A percentile compares a stretch with the other conserved stretches of the same genome.
Conservation (phyloP, 2,113 vertebrate species). For the Planiliza haematocheilus region DNA sequence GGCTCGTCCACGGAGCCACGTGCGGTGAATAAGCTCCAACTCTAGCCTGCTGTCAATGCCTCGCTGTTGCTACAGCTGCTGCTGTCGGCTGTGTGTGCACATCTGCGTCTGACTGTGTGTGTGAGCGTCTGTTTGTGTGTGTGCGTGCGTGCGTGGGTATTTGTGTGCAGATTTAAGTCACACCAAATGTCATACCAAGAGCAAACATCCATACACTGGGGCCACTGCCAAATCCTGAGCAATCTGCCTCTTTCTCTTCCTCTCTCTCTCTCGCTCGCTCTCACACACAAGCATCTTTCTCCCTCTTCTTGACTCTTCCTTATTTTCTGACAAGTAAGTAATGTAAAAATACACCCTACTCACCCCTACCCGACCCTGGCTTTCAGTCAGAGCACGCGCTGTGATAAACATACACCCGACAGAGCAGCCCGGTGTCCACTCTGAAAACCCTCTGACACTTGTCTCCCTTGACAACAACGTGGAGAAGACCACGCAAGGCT, state of each 20-base stretch:
- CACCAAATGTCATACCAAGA: conserved; percentile 75
- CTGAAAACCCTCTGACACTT: not conserved
- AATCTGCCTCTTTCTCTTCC: conserved; percentile 24
- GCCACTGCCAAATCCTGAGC: conserved; percentile 63
- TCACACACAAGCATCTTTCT: conserved; percentile 7
- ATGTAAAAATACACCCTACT: conserved; percentile 19
- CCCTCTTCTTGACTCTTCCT: conserved; percentile 5
- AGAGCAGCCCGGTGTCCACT: conserved; percentile 10
- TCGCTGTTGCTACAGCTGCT: conserved; percentile 68
- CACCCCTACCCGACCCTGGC: not conserved
- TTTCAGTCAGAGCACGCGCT: conserved; percentile 26
- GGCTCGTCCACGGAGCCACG: conserved; percentile 46
- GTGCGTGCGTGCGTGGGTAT: conserved; percentile 6
- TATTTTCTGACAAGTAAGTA: conserved; percentile 32
- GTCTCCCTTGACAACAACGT: not conserved
- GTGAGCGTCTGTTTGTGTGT: conserved; percentile 7
- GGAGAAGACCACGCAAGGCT: not conserved
- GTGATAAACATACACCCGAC: conserved; percentile 31
- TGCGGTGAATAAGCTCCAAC: conserved; percentile 57
- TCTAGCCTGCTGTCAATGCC: conserved; percentile 45
- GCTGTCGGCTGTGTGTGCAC: conserved; percentile 60
- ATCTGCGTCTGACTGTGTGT: conserved; percentile 36
- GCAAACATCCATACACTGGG: conserved; percentile 64
- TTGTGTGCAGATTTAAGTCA: conserved; percentile 59
- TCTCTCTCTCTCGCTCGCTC: too few species aligned